phyloP scores from a whole-genome alignment of 2,888 invertebrate species.

The Aromia moschata region DNA sequence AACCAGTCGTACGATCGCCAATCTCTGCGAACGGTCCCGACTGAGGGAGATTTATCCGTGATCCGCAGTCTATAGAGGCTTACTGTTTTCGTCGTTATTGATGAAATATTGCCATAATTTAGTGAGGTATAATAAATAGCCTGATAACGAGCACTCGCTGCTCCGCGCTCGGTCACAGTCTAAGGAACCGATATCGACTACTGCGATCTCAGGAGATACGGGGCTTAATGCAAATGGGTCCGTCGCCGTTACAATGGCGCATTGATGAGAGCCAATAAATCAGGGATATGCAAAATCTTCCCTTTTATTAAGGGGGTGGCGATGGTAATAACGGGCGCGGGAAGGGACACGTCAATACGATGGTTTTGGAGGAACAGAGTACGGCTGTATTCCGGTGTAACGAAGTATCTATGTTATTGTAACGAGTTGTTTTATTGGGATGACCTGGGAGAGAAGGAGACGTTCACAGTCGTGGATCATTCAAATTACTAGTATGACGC shows the following conservation, averaged over 20 bases:
- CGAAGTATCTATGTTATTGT: no score
- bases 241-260: conserved; percentile 62
- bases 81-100: conserved; percentile 43
- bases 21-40: no score
- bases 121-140: conserved; percentile 52
- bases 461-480: no score
- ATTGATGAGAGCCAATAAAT: conserved; percentile 69
- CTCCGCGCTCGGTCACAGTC: conserved; percentile 43
- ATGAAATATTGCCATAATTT: conserved; percentile 53
- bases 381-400: no score
- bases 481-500: no score
- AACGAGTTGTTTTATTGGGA: no score
- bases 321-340: conserved; percentile 42
- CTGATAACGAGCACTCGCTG: conserved; percentile 49
- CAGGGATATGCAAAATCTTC: conserved; percentile 64
- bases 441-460: no score
- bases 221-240: conserved; percentile 61
- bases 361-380: no score
- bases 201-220: conserved; percentile 52
- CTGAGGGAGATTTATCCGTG: conserved; percentile 16
- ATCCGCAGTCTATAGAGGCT: conserved; percentile 33
- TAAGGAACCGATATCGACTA: conserved; percentile 51
- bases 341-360: conserved; percentile 47
- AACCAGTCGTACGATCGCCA: no score
- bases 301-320: conserved; percentile 58